Evolutionary conservation across 2,113 vertebrate species (phyloP).

Genomic region (Sitta europaea): DNA sequence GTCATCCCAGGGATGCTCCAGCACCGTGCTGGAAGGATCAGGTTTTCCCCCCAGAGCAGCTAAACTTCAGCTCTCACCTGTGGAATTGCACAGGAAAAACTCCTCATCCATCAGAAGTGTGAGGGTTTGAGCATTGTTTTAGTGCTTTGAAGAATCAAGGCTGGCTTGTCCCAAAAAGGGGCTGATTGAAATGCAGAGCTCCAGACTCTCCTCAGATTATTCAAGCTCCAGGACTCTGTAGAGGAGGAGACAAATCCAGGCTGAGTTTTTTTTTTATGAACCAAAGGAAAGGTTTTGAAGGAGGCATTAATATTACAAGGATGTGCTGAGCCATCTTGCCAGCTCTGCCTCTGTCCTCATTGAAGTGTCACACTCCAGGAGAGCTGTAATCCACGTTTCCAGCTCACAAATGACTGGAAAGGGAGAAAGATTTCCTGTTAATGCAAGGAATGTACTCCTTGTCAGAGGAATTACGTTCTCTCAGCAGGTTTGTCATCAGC

Average conservation of each 20-base stretch:
- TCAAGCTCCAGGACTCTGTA: neutral
- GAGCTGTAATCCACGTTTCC: neutral
- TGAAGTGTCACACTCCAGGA: neutral
- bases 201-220: neutral
- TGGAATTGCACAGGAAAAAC: neutral
- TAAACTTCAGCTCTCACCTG: constrained; percentile 12
- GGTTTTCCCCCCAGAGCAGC: accelerated
- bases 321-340: neutral
- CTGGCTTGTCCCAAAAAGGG: neutral
- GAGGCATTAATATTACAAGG: neutral
- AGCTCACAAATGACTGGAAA: neutral
- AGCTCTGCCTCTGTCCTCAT: neutral
- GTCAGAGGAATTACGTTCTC: neutral
- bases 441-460: neutral
- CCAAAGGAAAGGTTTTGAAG: neutral
- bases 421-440: constrained; percentile 7
- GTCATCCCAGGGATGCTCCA: accelerated
- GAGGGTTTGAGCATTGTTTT: neutral
- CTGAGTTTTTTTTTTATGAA: constrained; percentile 3
- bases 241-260: neutral
- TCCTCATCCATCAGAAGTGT: neutral
- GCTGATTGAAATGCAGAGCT: neutral
- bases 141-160: neutral
- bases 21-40: accelerated
- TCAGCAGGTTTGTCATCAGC: neutral